Evolutionary conservation across 92 coral and sea anemone genomes (phyloP).

Genomic region (Actinernus sp.): DNA sequence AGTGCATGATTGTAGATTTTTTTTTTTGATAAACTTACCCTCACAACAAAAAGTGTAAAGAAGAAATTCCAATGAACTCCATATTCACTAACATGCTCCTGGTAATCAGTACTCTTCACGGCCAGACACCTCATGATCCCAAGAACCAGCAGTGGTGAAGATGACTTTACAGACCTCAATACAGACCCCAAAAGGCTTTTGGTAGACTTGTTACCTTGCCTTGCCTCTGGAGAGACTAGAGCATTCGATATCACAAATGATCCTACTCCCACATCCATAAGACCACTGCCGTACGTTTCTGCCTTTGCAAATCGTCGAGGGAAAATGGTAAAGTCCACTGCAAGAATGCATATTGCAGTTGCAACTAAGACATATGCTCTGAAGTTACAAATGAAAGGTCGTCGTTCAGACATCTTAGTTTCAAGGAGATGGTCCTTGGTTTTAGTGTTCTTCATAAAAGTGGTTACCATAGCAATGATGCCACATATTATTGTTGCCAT

Average conservation of each 20-base stretch:
- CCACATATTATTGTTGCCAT: constrained; percentile 14
- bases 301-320: constrained; percentile 97
- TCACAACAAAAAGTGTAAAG: constrained; percentile 81
- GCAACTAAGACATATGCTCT: constrained; percentile 92
- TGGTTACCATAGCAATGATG: not conserved
- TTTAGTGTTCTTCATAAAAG: not conserved
- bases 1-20: not conserved
- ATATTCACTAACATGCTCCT: constrained; percentile 94
- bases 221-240: constrained; percentile 90
- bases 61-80: constrained; percentile 99
- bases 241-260: constrained; percentile 93
- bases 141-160: constrained; percentile 80
- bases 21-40: constrained; percentile 55
- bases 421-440: not conserved
- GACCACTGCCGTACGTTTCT: constrained; percentile 93
- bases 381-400: constrained; percentile 78
- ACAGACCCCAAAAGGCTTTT: constrained; percentile 13
- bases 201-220: constrained; percentile 14
- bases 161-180: constrained; percentile 66
- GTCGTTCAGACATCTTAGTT: constrained; percentile 43
- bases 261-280: constrained; percentile 99
- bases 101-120: constrained; percentile 94
- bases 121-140: constrained; percentile 74
- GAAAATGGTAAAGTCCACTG: constrained; percentile 87
- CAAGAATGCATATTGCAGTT: constrained; percentile 88